Evolutionary conservation across 2,888 invertebrate species (phyloP).

Genomic region (Omphaloscelis lunosa): DNA sequence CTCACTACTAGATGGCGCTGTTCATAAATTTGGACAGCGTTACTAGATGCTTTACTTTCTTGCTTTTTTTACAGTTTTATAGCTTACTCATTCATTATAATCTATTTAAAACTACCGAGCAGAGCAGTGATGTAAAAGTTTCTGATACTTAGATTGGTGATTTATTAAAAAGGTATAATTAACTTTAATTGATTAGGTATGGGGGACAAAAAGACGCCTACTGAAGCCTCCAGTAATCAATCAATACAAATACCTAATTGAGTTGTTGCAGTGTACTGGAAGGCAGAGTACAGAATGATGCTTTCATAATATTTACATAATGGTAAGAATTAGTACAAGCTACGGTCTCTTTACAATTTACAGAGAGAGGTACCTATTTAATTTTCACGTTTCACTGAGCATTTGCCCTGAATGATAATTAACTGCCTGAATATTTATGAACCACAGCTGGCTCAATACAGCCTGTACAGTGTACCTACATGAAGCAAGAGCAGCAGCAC

Average conservation of each 20-base stretch:
- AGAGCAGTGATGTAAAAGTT: not conserved
- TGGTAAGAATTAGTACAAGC: not conserved
- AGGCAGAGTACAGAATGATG: not conserved
- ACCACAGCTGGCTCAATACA: not conserved
- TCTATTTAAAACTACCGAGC: slow-evolving; percentile 9
- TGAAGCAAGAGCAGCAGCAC: not conserved
- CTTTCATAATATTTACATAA: not conserved
- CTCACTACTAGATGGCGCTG: slow-evolving; percentile 52
- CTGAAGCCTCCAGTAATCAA: not conserved
- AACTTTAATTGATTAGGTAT: not conserved
- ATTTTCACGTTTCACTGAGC: not conserved
- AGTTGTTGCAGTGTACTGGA: not conserved
- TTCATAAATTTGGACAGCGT: not conserved
- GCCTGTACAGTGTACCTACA: not conserved
- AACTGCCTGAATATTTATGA: not conserved
- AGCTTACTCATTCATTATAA: not conserved
- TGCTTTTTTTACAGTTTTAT: not conserved
- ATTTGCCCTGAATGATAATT: not conserved
- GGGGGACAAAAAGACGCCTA: not conserved
- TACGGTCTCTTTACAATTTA: not conserved
- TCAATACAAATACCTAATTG: not conserved
- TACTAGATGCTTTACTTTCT: not conserved
- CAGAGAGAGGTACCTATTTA: not conserved
- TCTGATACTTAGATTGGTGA: slow-evolving; percentile 8
- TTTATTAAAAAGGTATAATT: not conserved